Percentiles rank a stretch among this genome's conserved stretches.
These are phyloP conservation scores for Drosophila pectinifera DNA, from an alignment of 1,140 invertebrate genomes.

Conservation along the genomic window DNA sequence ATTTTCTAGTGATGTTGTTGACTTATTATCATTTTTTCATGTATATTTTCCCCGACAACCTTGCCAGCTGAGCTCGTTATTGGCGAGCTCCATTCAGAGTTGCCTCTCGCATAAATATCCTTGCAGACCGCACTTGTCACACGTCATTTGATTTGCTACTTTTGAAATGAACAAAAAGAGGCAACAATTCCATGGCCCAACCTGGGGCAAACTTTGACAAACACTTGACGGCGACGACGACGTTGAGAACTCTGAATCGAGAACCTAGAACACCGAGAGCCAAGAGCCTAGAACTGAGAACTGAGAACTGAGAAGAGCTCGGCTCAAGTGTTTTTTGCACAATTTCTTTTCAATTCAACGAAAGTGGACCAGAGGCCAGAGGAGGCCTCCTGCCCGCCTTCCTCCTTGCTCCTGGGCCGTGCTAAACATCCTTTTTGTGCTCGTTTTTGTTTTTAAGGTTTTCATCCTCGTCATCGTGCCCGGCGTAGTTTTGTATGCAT, in stretches of 20 bases:
- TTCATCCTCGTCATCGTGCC: slow-evolving; percentile 55
- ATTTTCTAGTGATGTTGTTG: slow-evolving; percentile 8
- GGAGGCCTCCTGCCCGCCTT: slow-evolving; percentile 36
- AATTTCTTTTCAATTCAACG: slow-evolving; percentile 82
- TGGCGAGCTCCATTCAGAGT: slow-evolving; percentile 18
- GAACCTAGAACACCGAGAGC: slow-evolving; percentile 22
- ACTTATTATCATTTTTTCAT: slow-evolving; percentile 45
- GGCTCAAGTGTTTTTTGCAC: slow-evolving; percentile 81
- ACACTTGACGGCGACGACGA: slow-evolving; percentile 61
- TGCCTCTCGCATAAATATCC: slow-evolving; percentile 58
- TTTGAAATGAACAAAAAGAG: slow-evolving; percentile 58
- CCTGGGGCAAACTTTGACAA: slow-evolving; percentile 77
- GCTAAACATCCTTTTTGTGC: slow-evolving; percentile 61
- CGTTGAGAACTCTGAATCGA: slow-evolving; percentile 39
- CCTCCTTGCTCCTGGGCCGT: slow-evolving; percentile 26
- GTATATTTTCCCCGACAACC: slow-evolving; percentile 14
- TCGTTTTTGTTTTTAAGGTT: slow-evolving; percentile 68
- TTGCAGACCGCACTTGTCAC: slow-evolving; percentile 67
- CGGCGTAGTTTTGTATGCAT: slow-evolving; percentile 67
- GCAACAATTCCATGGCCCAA: slow-evolving; percentile 55
- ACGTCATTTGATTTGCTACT: slow-evolving; percentile 78
- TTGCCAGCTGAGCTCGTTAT: slow-evolving; percentile 31
- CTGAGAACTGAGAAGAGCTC: slow-evolving; percentile 49
- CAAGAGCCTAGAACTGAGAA: slow-evolving; percentile 41
- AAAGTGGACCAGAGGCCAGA: slow-evolving; percentile 66